Evolutionary conservation across 2,888 invertebrate genomes (phyloP).

Genomic region (Alviniconcha strummeri): DNA sequence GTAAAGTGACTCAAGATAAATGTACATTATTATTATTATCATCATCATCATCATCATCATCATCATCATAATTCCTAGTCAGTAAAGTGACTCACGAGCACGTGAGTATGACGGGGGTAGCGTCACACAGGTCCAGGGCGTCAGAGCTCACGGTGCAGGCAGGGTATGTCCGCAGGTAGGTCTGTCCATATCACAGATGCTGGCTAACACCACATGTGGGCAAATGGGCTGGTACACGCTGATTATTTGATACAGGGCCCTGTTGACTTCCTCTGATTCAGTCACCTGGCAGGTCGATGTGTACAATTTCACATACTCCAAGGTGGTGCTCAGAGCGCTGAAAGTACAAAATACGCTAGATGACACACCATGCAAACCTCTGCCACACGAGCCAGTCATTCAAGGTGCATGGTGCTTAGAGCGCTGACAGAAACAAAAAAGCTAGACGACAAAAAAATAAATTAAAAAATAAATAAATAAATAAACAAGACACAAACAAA

Average conservation of each 20-base stretch:
- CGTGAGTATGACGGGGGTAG: background rate
- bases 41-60: no score
- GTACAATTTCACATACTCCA: background rate
- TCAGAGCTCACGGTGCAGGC: background rate
- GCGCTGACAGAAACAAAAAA: background rate
- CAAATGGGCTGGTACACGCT: conserved; percentile 10
- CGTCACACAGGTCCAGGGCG: background rate
- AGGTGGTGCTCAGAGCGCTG: conserved; percentile 12
- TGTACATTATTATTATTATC: no score
- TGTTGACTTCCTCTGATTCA: background rate
- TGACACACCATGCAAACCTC: background rate
- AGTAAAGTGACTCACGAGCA: background rate
- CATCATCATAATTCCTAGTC: no score
- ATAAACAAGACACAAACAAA: background rate
- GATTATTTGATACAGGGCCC: background rate
- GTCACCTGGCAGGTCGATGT: background rate
- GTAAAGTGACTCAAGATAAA: background rate
- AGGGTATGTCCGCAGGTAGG: no score
- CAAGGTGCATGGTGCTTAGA: background rate
- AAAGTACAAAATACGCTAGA: background rate
- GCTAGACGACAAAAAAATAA: no score
- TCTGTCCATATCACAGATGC: background rate
- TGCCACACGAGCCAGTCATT: background rate
- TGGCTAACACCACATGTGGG: conserved; percentile 4
- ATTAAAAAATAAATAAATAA: no score